Base-by-base conservation (phyloP, 2,797 vertebrate genomes). In the Gadopsis bispinosus region DNA sequence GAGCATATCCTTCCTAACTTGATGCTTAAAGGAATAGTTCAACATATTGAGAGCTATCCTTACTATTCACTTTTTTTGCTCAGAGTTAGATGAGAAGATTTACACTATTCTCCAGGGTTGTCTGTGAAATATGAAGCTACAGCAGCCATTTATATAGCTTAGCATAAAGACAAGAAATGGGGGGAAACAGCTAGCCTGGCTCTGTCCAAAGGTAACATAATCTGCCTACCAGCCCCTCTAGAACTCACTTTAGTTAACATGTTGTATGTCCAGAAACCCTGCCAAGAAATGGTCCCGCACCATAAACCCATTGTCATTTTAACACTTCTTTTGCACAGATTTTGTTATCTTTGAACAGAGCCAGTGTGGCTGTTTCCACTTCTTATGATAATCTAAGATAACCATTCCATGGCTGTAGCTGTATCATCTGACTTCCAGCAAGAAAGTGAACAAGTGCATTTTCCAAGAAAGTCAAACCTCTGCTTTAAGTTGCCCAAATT, bases 1-100 rank as follows among this genome's bases (percentile, higher is more conserved):
- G 83, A 77, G 76, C 79, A 37, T 53, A 76, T 79, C 72, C 81
- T 63, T 61, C 20, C 26, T 45, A 26, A 63, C 5, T 17, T 19
- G 4, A 56, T 19, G 20, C 19, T 13, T 37, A 37, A 39, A 19
- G 14, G 13, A 63, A 4, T 17, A 31, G 7, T 31, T 33, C 8
- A 3, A 56, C 14, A 56, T 31, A 17, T 17, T 35, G 33, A 6
- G 33, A 35, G 7, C 5, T 35, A 35, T 35, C 33, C 33, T 35
- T 35, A 35, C 4, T 35, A 5, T 35, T 6, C 4, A 35, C 33
- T 35, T 35, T 35, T 35, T 35, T 35, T 35, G 37, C 37, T 39
- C 1, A 39, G 9, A 39, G 37, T 39, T 39, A 39, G 37, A 39
- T 39, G 37, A 39, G 37, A 39, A 11, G 37, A 39, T 39, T 39